Evolutionary conservation across 2,888 invertebrate species (phyloP).

Genomic region (Macrophya alboannulata): DNA sequence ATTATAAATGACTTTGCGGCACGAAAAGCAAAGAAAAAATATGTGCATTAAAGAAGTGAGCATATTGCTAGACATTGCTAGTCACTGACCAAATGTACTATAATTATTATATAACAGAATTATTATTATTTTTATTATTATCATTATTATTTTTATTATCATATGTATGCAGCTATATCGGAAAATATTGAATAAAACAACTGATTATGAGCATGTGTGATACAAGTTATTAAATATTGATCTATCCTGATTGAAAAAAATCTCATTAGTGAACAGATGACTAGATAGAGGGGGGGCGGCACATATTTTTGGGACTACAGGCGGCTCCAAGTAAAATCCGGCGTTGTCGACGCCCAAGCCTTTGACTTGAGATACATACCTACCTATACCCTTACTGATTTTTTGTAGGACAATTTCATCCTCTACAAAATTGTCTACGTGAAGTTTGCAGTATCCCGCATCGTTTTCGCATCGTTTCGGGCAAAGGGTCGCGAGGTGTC

Average conservation of each 20-base stretch:
- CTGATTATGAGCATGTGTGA: conserved; percentile 28
- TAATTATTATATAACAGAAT: background rate
- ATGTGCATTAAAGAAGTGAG: conserved; percentile 21
- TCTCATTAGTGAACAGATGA: conserved; percentile 31
- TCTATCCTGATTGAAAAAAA: conserved; percentile 30
- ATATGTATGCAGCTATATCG: conserved; percentile 16
- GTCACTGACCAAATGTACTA: conserved; percentile 24
- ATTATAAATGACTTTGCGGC: conserved; percentile 36
- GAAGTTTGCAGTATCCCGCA: no score
- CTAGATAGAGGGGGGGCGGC: conserved; percentile 13
- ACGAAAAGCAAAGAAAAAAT: conserved; percentile 20
- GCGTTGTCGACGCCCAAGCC: no score
- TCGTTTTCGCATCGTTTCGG: no score
- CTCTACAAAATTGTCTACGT: no score
- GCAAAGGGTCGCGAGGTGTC: no score
- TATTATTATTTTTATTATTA: background rate
- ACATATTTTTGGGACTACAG: conserved; percentile 40
- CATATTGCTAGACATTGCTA: no score
- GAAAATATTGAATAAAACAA: conserved; percentile 14
- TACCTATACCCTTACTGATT: no score
- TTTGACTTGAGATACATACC: no score
- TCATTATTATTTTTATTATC: background rate
- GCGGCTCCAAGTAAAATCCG: conserved; percentile 47
- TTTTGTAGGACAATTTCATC: no score
- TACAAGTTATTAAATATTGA: conserved; percentile 15